Base-by-base conservation (phyloP, 2,888 invertebrate species). In the Deilephila elpenor region DNA sequence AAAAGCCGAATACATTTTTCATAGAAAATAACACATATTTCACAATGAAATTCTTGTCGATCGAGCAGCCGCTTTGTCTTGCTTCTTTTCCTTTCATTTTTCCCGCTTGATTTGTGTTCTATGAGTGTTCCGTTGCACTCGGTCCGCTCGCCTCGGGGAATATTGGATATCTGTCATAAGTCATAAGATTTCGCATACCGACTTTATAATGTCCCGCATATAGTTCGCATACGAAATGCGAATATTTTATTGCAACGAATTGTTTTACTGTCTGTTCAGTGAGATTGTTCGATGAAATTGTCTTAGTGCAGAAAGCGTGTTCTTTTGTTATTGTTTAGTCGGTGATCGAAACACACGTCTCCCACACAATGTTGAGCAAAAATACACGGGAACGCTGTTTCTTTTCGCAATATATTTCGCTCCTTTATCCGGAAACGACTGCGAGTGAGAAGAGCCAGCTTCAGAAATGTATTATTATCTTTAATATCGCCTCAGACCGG, bases 141-240 rank as follows among this genome's bases (percentile, higher is more conserved):
- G 84, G 79, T 82, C 78, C 83, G 80, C 80, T 77, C 83, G 88
- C 88, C 86, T 82, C 82, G 78, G 83, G 86, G 86, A 88, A 89
- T 91, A 92, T 92, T 91, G 92, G 90, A 91, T 91, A 91, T 91
- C 88, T 90, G 91, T 91, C 91, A 89, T 87, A 88, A 90, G 88
- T 91, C 88, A 87, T 87, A 88, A 89, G 89, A 90, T 89, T 90
- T 87, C 83, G 87, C 86, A 89, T 87, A 81, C 86, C 81, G 83
- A 87, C 85, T 88, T 86, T 87, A 87, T 88, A 89, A 89, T 88
- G 85, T 84, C 84, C 83, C 81, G 82, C 83, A 84, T 83, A 87
- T 82, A 78, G 81, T 78, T 78, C 82, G 77, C 79, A 78, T 79
- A 78, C 78, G 80, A 78, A 86, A 82, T 80, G 77, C 77, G 77